phyloP scores from a whole-genome alignment of 2,113 vertebrate genomes.

The Aldabrachelys gigantea region DNA sequence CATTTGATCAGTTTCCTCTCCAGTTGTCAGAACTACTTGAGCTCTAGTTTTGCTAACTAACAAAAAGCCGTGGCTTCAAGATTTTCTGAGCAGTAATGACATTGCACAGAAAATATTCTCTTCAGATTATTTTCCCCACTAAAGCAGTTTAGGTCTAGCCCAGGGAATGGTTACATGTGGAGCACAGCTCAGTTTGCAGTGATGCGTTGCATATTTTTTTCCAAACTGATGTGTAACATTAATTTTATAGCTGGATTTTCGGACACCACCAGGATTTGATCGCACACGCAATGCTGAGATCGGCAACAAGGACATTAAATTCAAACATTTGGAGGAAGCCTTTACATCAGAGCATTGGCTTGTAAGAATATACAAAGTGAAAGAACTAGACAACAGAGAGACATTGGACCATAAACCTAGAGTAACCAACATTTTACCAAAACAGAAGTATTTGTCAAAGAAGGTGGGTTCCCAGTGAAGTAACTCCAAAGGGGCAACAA shows the following conservation, averaged over 20 bases:
- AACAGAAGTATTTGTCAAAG: conserved; percentile 97
- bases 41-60: not conserved
- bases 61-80: not conserved
- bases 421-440: conserved; percentile 88
- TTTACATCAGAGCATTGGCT: conserved; percentile 99
- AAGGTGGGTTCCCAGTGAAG: conserved; percentile 85
- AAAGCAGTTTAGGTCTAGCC: not conserved
- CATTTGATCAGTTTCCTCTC: not conserved
- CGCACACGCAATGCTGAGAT: conserved; percentile 98
- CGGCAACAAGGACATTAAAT: conserved; percentile 98
- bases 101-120: rapidly evolving
- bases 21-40: not conserved
- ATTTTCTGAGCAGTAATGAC: not conserved
- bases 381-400: conserved; percentile 93
- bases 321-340: conserved; percentile 96
- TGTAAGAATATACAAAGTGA: conserved; percentile 98
- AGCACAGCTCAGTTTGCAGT: not conserved
- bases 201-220: not conserved
- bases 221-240: conserved; percentile 1
- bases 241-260: conserved; percentile 91
- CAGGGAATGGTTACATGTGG: not conserved
- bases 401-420: conserved; percentile 91
- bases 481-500: not conserved
- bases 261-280: conserved; percentile 96
- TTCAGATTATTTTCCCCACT: not conserved